Conservation (phyloP, 1,140 invertebrate genomes). For the Musca vetustissima region DNA sequence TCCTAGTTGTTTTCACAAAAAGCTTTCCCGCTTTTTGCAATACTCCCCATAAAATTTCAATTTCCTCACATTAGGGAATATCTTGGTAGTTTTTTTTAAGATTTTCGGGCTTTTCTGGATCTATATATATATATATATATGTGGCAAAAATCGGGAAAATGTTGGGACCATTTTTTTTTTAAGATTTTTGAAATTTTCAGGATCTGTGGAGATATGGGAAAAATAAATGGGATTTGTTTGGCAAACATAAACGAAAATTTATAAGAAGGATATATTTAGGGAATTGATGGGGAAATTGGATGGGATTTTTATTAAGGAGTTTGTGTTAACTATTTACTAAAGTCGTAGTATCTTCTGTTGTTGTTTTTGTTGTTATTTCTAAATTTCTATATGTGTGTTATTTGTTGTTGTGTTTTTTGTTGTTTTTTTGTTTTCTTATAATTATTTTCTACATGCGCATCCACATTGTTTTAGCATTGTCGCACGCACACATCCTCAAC, state of each 20-base stretch:
- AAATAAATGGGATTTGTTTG: neutral
- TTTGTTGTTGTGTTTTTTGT: conserved; percentile 5
- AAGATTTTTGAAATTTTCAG: too few species aligned
- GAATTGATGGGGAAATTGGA: neutral
- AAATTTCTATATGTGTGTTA: conserved; percentile 5
- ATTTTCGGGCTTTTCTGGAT: too few species aligned
- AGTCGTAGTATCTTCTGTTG: conserved; percentile 1
- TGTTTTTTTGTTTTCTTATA: conserved; percentile 25
- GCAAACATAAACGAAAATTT: too few species aligned
- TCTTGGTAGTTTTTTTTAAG: too few species aligned
- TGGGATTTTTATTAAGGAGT: neutral
- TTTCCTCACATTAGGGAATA: too few species aligned
- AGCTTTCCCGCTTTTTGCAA: too few species aligned
- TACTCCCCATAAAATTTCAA: too few species aligned
- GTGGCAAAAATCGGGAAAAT: too few species aligned
- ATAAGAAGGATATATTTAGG: too few species aligned
- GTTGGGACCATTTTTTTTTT: too few species aligned
- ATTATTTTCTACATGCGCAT: conserved; percentile 3
- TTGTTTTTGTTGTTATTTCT: conserved; percentile 10
- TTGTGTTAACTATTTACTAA: neutral
- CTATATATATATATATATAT: too few species aligned
- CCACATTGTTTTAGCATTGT: neutral
- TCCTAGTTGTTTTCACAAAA: too few species aligned
- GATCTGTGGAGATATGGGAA: neutral
- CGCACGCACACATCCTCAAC: neutral